Base-by-base conservation (phyloP, 30 jellyfish, hydroid and myxozoan species). In the Clytia hemisphaerica region DNA sequence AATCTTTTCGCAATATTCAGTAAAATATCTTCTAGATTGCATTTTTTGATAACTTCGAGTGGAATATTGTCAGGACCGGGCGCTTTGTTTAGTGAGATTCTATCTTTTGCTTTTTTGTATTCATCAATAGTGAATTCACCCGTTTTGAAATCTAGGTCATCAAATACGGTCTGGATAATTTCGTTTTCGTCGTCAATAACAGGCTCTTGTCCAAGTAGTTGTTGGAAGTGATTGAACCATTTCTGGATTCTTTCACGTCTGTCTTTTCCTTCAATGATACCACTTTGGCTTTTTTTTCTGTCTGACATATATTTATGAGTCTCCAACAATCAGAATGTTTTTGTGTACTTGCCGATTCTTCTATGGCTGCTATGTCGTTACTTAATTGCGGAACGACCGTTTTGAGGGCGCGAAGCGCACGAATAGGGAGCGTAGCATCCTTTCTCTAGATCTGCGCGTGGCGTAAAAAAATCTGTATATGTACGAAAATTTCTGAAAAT, bases 321-420 rank as follows among this genome's bases (percentile, higher is more conserved):
- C 22, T 24, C 83, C 81, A 71, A 49, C 83, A 21, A 29, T 71
- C 80, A 22, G 63, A 6, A 34, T 71, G 83, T 55, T 35, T 19
- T 55, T 72, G 48, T 53, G 3, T 67, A 53, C 54, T 35, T 6
- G 83, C 79, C 7, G 10, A 27, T 35, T 71, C 83, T n/a, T n/a
- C n/a, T n/a, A n/a, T n/a, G n/a, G n/a, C n/a, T n/a, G n/a, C n/a
- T n/a, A n/a, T n/a, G n/a, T n/a, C n/a, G n/a, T n/a, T n/a, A n/a
- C n/a, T n/a, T n/a, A n/a, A n/a, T n/a, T n/a, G n/a, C n/a, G n/a
- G n/a, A n/a, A n/a, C n/a, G n/a, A n/a, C n/a, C n/a, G n/a, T n/a
- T n/a, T n/a, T n/a, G n/a, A n/a, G n/a, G n/a, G n/a, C n/a, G n/a
- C n/a, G n/a, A n/a, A n/a, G n/a, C n/a, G n/a, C n/a, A n/a, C n/a